phyloP scores from a whole-genome alignment of 2,888 invertebrate genomes.

The Metalampra italica region DNA sequence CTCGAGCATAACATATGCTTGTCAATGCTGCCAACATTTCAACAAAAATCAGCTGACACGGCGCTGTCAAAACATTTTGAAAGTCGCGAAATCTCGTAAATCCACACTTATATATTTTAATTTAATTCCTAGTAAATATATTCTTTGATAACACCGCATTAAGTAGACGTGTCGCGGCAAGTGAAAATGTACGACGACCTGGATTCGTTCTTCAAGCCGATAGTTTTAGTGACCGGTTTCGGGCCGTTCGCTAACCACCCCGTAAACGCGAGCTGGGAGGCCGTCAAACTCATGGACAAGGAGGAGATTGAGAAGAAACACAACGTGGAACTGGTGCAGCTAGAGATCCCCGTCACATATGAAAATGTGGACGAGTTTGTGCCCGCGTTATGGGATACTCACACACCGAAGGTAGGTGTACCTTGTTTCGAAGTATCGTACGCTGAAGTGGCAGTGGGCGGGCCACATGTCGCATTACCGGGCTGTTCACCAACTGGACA shows the following conservation, averaged over 20 bases:
- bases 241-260: constrained; percentile 86
- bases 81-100: not conserved
- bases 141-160: not conserved
- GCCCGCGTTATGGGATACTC: constrained; percentile 80
- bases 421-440: no score
- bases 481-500: no score
- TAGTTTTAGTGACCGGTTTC: constrained; percentile 85
- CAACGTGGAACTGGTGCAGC: constrained; percentile 69
- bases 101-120: not conserved
- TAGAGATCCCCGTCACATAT: constrained; percentile 83
- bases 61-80: constrained; percentile 12
- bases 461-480: no score
- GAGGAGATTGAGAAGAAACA: constrained; percentile 66
- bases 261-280: constrained; percentile 91
- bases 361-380: constrained; percentile 78
- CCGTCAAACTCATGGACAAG: constrained; percentile 81
- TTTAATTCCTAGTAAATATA: not conserved
- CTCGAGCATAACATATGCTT: not conserved
- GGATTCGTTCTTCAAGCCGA: constrained; percentile 39
- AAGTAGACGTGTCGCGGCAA: not conserved
- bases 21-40: constrained; percentile 25
- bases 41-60: constrained; percentile 42
- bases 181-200: constrained; percentile 26
- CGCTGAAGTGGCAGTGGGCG: no score
- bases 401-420: constrained; percentile 78